phyloP scores from a whole-genome alignment of 2,113 vertebrate genomes.

The Sceloporus tristichus region DNA sequence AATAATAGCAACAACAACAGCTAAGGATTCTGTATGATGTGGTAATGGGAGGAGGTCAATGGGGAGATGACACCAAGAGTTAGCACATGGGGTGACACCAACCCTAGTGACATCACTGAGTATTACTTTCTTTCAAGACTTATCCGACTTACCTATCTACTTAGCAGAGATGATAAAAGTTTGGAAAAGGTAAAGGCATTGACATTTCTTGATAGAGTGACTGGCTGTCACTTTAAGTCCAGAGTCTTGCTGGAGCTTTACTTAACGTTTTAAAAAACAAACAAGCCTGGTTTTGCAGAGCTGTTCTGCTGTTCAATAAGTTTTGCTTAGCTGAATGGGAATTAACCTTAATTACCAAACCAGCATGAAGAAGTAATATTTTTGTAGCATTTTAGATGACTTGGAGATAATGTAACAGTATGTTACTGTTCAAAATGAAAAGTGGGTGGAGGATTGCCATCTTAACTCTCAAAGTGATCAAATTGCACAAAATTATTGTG shows the following conservation, averaged over 20 bases:
- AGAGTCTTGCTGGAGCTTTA: not conserved
- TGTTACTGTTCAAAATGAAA: not conserved
- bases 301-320: not conserved
- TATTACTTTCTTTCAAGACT: not conserved
- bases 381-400: not conserved
- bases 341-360: not conserved
- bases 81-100: too few relatives aligned
- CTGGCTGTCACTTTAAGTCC: not conserved
- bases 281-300: not conserved
- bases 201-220: not conserved
- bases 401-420: not conserved
- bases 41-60: too few relatives aligned
- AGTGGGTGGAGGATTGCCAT: not conserved
- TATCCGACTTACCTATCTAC: not conserved
- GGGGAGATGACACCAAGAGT: too few relatives aligned
- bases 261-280: not conserved
- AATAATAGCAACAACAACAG: too few relatives aligned
- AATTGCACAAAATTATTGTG: not conserved
- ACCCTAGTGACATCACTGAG: too few relatives aligned
- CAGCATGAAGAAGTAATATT: not conserved
- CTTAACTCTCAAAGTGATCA: not conserved
- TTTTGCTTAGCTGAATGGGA: not conserved
- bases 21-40: too few relatives aligned
- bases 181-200: too few relatives aligned
- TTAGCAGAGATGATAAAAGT: not conserved